These are phyloP conservation scores for Troglohyphantes excavatus DNA, from an alignment of 2,888 invertebrate genomes.

Conservation along the genomic window DNA sequence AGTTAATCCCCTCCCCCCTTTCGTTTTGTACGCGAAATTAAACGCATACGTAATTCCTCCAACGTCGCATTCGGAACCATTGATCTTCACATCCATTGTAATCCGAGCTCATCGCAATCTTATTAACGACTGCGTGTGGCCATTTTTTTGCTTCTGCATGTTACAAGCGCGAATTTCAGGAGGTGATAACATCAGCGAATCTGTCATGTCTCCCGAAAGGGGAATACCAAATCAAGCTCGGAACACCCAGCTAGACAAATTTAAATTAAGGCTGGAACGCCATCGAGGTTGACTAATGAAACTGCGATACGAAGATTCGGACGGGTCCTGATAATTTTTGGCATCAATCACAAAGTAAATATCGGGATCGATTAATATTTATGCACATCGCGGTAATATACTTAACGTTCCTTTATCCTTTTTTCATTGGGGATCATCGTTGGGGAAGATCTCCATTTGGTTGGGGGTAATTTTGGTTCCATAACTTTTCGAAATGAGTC, in stretches of 20 bases:
- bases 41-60: too few relatives aligned
- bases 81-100: neutral
- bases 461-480: neutral
- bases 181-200: neutral
- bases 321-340: neutral
- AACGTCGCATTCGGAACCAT: neutral
- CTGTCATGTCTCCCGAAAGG: neutral
- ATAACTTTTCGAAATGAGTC: neutral
- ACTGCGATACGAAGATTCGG: neutral
- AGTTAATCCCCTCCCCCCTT: too few relatives aligned
- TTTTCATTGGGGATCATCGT: neutral
- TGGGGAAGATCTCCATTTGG: neutral
- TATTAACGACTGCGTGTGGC: constrained; percentile 3
- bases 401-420: neutral
- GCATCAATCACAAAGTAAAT: neutral
- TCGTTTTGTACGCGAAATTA: too few relatives aligned
- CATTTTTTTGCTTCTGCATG: neutral
- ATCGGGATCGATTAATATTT: neutral
- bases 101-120: neutral
- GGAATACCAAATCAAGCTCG: neutral
- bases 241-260: constrained; percentile 4
- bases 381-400: neutral
- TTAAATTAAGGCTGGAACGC: neutral
- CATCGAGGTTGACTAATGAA: neutral
- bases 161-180: neutral